phyloP scores from a whole-genome alignment of 2,888 invertebrate genomes.

The Oconnorella tubifera region DNA sequence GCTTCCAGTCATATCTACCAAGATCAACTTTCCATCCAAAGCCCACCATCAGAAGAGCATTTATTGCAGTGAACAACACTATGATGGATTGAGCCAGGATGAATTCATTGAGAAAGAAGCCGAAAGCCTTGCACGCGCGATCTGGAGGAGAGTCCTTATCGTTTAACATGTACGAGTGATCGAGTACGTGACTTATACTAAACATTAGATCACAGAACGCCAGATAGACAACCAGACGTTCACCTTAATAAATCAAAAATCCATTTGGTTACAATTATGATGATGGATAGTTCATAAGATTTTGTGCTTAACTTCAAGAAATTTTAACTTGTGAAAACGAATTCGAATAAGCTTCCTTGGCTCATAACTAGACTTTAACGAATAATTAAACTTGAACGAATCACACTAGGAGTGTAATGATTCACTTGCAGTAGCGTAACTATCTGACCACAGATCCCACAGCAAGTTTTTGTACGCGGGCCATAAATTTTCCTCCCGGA shows the following conservation, averaged over 20 bases:
- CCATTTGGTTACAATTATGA: too few species aligned
- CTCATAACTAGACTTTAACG: too few species aligned
- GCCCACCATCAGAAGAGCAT: slow-evolving; percentile 25
- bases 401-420: too few species aligned
- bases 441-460: too few species aligned
- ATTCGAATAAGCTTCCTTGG: too few species aligned
- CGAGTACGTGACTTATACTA: slow-evolving; percentile 20
- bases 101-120: slow-evolving; percentile 26
- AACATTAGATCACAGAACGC: slow-evolving; percentile 14
- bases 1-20: slow-evolving; percentile 22
- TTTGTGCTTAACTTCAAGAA: too few species aligned
- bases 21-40: slow-evolving; percentile 19
- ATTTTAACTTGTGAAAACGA: too few species aligned
- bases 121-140: slow-evolving; percentile 17
- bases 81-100: slow-evolving; percentile 24
- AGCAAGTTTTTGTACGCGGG: too few species aligned
- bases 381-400: too few species aligned
- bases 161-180: slow-evolving; percentile 27
- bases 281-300: too few species aligned
- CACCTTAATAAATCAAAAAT: slow-evolving; percentile 5
- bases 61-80: slow-evolving; percentile 25
- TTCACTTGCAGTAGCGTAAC: too few species aligned
- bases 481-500: too few species aligned
- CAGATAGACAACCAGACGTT: slow-evolving; percentile 22
- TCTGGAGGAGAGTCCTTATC: slow-evolving; percentile 20